Conservation (phyloP, 2,888 invertebrate genomes). For the Campopleginae sp. region DNA sequence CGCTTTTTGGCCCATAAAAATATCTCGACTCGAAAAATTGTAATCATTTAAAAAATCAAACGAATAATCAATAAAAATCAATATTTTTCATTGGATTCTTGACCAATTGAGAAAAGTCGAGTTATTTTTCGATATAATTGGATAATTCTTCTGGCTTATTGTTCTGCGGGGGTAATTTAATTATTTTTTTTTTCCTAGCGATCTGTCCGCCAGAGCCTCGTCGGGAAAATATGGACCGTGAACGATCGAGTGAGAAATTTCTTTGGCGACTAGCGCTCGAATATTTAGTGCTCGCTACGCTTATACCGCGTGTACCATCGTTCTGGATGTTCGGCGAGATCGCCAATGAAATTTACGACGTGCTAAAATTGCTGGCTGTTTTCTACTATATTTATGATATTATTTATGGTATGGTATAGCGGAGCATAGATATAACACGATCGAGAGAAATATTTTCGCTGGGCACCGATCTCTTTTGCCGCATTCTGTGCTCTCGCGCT, state of each 20-base stretch:
- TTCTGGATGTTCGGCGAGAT: slow-evolving; percentile 55
- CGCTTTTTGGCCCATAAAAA: no score
- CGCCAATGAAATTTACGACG: slow-evolving; percentile 71
- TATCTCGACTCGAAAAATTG: no score
- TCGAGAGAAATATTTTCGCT: slow-evolving; percentile 54
- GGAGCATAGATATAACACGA: slow-evolving; percentile 35
- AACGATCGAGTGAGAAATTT: slow-evolving; percentile 40
- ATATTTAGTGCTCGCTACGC: slow-evolving; percentile 51
- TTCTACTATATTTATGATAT: slow-evolving; percentile 70
- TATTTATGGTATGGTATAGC: slow-evolving; percentile 66
- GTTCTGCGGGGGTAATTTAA: no score
- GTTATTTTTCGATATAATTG: no score
- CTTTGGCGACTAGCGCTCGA: slow-evolving; percentile 29
- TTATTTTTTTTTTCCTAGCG: neutral
- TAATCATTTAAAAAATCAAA: no score
- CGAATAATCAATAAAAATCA: no score
- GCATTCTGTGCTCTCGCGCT: slow-evolving; percentile 36
- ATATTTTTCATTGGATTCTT: no score
- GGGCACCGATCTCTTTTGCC: slow-evolving; percentile 30
- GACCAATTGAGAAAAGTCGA: no score
- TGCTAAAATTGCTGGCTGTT: slow-evolving; percentile 72
- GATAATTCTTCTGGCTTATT: no score
- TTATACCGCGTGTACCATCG: slow-evolving; percentile 28
- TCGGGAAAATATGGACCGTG: slow-evolving; percentile 38
- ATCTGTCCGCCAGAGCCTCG: slow-evolving; percentile 9